Evolutionary conservation across 2,888 invertebrate genomes (phyloP).

Genomic region (Ochropleura plecta): DNA sequence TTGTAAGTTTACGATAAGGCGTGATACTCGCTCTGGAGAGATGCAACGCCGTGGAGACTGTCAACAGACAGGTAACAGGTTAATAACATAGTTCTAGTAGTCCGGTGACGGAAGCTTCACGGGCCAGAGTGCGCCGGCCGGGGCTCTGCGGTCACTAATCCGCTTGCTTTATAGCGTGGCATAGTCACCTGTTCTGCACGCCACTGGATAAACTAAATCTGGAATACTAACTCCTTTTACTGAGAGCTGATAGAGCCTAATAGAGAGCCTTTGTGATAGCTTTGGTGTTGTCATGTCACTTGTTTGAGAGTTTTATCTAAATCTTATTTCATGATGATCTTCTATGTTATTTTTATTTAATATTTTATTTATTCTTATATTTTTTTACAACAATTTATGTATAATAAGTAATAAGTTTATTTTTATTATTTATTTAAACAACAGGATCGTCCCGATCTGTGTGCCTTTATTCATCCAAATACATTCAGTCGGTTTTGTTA

Average conservation of each 20-base stretch:
- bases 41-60: slow-evolving; percentile 3
- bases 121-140: slow-evolving; percentile 10
- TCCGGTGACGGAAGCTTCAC: slow-evolving; percentile 14
- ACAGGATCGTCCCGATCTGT: background rate
- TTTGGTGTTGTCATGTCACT: background rate
- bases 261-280: slow-evolving; percentile 12
- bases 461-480: background rate
- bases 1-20: slow-evolving; percentile 2
- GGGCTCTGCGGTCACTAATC: slow-evolving; percentile 30
- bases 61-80: slow-evolving; percentile 34
- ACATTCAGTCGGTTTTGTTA: background rate
- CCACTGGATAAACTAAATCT: slow-evolving; percentile 5
- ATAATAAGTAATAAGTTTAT: too few species aligned
- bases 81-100: slow-evolving; percentile 18
- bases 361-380: background rate
- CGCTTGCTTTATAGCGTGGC: slow-evolving; percentile 25
- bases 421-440: too few species aligned
- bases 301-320: slow-evolving; percentile 10
- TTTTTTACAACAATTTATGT: too few species aligned
- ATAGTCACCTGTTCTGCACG: background rate
- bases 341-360: background rate
- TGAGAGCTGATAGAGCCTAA: slow-evolving; percentile 14
- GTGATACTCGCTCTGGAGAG: slow-evolving; percentile 15
- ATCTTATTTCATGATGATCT: slow-evolving; percentile 2
- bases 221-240: background rate